Evolutionary conservation across 1,140 invertebrate species (phyloP), one percentile per base, ranked within the genome.

Genomic region (Sweltsa coloradensis): DNA sequence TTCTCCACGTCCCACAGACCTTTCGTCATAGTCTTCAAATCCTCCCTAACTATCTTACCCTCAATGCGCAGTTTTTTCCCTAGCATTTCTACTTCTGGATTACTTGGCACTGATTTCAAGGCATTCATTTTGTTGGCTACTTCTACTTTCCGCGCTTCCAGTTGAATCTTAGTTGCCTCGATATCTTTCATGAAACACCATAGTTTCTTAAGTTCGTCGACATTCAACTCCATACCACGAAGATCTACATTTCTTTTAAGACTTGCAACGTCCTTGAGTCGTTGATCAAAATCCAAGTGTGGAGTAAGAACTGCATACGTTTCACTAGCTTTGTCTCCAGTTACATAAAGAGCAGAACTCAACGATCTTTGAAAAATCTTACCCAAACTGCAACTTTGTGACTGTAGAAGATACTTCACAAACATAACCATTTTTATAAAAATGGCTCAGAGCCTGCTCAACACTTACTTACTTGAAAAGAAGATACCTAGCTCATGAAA

Each of bases 1-100:
- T 81, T 76, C 55, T 83, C 76, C 34, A 83, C 55, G 13, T 70
- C 68, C 70, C 73, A 78, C 3, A 76, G 51, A 43, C 63, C 61
- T 16, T 67, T 52, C 58, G 70, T 76, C 31, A 83, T 57, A 45
- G 57, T 65, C 58, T 70, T 77, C 16, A 78, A 52, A 48, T 83
- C 76, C 19, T 78, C 67, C 54, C 74, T 75, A 0, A 83, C 24
- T 9, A 74, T 48, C 54, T 65, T 65, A 4, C 61, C 58, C 58
- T 78, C 70, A 7, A 70, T 56, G 57, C 68, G 68, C 3, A 77
- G 54, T 52, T 68, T 71, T 34, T 71, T 56, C 3, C 71, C 54
- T 53, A 70, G 56, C 3, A 59, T 34, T 18, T 63, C 34, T 14
- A 73, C 62, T 45, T 64, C 56, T 1, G 64, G 46, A 29, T 60